phyloP scores from a whole-genome alignment of 2,113 vertebrate species.

The Pygoscelis adeliae region DNA sequence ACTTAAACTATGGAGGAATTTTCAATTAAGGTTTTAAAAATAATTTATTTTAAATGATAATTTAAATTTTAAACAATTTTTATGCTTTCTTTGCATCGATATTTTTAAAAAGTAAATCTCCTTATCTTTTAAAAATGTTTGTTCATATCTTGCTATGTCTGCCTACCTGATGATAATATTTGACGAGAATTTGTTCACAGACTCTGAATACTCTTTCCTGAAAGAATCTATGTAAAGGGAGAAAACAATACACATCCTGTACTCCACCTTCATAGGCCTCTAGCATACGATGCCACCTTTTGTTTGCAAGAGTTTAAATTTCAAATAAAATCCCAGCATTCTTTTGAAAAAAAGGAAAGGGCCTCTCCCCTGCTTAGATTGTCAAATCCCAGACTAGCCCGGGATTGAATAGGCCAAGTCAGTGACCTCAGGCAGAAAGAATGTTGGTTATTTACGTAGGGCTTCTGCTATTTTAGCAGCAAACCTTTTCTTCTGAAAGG shows the following conservation, averaged over 20 bases:
- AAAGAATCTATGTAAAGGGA: slow-evolving; percentile 61
- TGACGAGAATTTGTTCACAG: slow-evolving; percentile 46
- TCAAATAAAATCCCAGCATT: slow-evolving; percentile 72
- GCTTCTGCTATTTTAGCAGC: slow-evolving; percentile 80
- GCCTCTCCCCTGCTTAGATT: slow-evolving; percentile 70
- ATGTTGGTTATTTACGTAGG: slow-evolving; percentile 92
- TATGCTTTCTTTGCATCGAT: accelerated
- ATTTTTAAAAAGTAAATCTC: background rate
- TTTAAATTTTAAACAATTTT: background rate
- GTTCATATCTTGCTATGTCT: background rate
- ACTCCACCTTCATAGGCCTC: slow-evolving; percentile 71
- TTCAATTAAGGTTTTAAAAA: background rate
- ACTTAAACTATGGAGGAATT: background rate
- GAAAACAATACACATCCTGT: slow-evolving; percentile 72
- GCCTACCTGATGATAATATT: slow-evolving; percentile 40
- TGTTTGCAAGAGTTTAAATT: slow-evolving; percentile 73
- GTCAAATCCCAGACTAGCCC: slow-evolving; percentile 72
- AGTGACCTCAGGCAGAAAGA: slow-evolving; percentile 93
- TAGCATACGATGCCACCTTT: slow-evolving; percentile 69
- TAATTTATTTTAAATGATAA: background rate
- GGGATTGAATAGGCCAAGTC: slow-evolving; percentile 89
- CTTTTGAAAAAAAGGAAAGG: slow-evolving; percentile 67
- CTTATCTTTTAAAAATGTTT: background rate
- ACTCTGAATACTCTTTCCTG: slow-evolving; percentile 37
- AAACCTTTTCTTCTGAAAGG: slow-evolving; percentile 78